Evolutionary conservation across 2,797 vertebrate genomes (phyloP).

Genomic region (Myiothlypis coronata): DNA sequence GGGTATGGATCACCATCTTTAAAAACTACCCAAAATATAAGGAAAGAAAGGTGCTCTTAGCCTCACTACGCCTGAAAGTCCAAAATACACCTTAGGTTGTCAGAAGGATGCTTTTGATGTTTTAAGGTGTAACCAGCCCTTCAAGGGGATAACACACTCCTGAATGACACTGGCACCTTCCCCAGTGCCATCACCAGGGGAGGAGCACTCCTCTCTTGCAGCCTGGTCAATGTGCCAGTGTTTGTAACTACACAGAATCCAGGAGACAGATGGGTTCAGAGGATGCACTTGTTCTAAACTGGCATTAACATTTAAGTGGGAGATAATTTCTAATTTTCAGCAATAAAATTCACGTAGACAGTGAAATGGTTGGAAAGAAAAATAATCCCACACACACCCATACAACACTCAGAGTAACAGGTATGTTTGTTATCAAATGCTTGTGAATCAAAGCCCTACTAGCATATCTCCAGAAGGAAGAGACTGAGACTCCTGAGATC

Average conservation of each 20-base stretch:
- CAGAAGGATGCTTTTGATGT: not conserved
- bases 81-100: not conserved
- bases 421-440: not conserved
- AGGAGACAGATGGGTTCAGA: not conserved
- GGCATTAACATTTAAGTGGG: not conserved
- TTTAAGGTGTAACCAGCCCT: not conserved
- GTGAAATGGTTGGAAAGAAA: not conserved
- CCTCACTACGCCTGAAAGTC: not conserved
- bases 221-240: not conserved
- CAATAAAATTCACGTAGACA: not conserved
- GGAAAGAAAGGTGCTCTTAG: not conserved
- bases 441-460: not conserved
- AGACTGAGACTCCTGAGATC: not conserved
- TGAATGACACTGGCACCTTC: not conserved
- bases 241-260: not conserved
- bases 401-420: not conserved
- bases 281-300: not conserved
- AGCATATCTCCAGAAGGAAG: not conserved
- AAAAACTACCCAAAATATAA: not conserved
- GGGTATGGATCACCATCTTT: not conserved
- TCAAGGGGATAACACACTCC: not conserved
- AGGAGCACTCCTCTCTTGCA: not conserved
- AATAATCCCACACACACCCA: not conserved
- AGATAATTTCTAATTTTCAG: not conserved
- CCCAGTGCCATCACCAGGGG: rapidly evolving